Evolutionary conservation across 1,140 invertebrate genomes (phyloP).

Genomic region (Bombus soroeensis): DNA sequence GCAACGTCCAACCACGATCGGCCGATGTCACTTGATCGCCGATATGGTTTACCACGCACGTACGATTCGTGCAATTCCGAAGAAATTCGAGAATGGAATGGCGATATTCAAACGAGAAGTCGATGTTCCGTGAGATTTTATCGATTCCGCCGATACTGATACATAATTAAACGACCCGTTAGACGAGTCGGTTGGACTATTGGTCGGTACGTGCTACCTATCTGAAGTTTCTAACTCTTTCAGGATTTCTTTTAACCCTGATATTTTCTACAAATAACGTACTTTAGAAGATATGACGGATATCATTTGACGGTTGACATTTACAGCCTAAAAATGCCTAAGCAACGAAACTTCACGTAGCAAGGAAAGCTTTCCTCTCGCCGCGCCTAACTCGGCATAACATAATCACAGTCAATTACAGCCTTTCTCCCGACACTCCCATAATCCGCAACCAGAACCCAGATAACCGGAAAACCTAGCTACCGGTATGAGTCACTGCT

Average conservation of each 20-base stretch:
- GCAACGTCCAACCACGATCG: conserved; percentile 50
- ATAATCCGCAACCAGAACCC: not conserved
- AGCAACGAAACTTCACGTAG: not conserved
- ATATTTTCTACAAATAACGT: too few relatives aligned
- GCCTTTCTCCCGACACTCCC: conserved; percentile 14
- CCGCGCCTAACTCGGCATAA: not conserved
- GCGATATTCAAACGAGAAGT: conserved; percentile 42
- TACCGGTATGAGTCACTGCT: conserved; percentile 9
- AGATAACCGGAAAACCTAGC: conserved; percentile 15
- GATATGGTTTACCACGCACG: conserved; percentile 3
- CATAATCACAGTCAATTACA: conserved; percentile 8
- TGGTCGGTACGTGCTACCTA: not conserved
- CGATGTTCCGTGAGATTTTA: conserved; percentile 12
- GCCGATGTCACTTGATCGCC: conserved; percentile 14
- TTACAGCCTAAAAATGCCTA: not conserved
- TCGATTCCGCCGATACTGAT: conserved; percentile 6
- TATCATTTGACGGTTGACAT: not conserved
- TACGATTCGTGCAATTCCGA: not conserved
- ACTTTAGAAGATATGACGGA: too few relatives aligned
- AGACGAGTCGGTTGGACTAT: not conserved
- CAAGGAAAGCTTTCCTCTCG: not conserved
- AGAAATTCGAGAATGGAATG: conserved; percentile 15
- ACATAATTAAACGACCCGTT: conserved; percentile 29
- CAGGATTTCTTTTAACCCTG: not conserved
- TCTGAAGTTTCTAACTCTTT: not conserved